phyloP scores from a whole-genome alignment of 2,888 invertebrate species.

The Ectobius pallidus region DNA sequence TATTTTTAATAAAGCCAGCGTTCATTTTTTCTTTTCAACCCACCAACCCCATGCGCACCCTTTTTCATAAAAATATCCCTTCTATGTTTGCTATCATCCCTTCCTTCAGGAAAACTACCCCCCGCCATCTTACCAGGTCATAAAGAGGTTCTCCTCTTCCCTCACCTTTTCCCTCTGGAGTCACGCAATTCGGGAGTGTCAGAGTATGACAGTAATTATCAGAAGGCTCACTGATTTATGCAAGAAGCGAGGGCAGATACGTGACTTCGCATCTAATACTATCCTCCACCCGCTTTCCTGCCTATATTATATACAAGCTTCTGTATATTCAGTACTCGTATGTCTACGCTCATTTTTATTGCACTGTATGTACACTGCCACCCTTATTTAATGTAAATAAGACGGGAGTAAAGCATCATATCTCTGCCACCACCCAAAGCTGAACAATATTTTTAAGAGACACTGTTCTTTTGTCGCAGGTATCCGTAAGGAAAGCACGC shows the following conservation, averaged over 20 bases:
- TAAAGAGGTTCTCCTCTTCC: not conserved
- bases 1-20: conserved; percentile 32
- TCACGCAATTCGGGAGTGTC: conserved; percentile 29
- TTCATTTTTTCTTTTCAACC: not conserved
- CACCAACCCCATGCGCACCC: not conserved
- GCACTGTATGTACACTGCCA: not conserved
- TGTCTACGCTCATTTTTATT: not conserved
- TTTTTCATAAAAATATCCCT: conserved; percentile 8
- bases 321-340: not conserved
- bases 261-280: conserved; percentile 35
- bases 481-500: not conserved
- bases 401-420: too few relatives aligned
- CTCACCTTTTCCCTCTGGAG: not conserved
- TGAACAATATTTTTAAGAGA: too few relatives aligned
- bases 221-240: conserved; percentile 38
- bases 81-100: conserved; percentile 22
- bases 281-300: not conserved
- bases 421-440: too few relatives aligned
- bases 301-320: not conserved
- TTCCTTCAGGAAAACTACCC: not conserved
- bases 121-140: conserved; percentile 30
- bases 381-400: too few relatives aligned
- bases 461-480: not conserved
- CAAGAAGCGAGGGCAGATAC: conserved; percentile 20
- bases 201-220: conserved; percentile 40